phyloP scores from a whole-genome alignment of 2,113 vertebrate species.

The Phalacrocorax brasilianus region DNA sequence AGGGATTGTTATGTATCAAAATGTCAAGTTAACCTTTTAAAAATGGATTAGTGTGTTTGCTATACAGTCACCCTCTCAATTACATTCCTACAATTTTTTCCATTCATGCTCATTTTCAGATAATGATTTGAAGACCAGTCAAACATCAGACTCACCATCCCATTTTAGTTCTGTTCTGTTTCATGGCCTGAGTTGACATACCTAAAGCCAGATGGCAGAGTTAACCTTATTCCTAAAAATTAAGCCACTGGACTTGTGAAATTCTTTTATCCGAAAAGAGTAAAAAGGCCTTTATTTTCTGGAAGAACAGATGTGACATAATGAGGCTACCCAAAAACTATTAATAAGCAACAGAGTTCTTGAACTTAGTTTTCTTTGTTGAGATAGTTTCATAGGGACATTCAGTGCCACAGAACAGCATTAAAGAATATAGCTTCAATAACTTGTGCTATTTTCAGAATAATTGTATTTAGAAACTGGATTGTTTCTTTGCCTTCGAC shows the following conservation, averaged over 20 bases:
- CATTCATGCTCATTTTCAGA: not conserved
- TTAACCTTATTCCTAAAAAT: not conserved
- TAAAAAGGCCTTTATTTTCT: not conserved
- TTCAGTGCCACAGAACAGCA: not conserved
- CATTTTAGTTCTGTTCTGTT: rapidly evolving
- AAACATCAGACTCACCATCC: not conserved
- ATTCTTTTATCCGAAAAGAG: not conserved
- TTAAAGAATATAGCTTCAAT: not conserved
- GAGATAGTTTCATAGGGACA: not conserved
- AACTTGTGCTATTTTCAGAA: not conserved
- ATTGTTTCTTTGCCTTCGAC: not conserved
- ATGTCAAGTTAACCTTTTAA: not conserved
- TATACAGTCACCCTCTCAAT: not conserved
- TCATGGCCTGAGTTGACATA: rapidly evolving
- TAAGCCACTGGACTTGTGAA: not conserved
- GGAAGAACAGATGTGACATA: not conserved
- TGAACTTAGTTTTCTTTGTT: not conserved
- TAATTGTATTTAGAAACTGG: not conserved
- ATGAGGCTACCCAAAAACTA: not conserved
- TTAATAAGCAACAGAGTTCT: not conserved
- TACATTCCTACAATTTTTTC: not conserved
- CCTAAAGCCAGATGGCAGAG: not conserved
- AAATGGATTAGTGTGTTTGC: not conserved
- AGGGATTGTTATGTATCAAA: not conserved
- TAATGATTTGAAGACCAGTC: not conserved